phyloP scores from a whole-genome alignment of 2,888 invertebrate genomes.

The Euzophera pinguis region DNA sequence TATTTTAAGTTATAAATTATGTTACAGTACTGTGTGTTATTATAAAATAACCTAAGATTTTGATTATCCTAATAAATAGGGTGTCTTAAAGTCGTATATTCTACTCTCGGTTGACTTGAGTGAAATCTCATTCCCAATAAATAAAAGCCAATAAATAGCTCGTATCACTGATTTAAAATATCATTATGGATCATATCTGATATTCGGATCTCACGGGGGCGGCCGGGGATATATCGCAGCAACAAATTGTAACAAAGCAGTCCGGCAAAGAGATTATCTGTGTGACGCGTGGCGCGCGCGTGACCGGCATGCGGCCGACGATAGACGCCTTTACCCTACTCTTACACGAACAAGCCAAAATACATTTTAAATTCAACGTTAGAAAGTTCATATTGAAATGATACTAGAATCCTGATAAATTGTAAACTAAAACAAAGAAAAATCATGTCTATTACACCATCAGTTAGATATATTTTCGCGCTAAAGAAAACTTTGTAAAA shows the following conservation, averaged over 20 bases:
- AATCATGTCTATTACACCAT: constrained; percentile 31
- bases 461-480: constrained; percentile 29
- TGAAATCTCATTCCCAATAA: constrained; percentile 21
- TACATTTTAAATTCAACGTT: constrained; percentile 12
- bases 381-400: constrained; percentile 21
- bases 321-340: constrained; percentile 57
- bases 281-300: constrained; percentile 70
- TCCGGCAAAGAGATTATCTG: constrained; percentile 74
- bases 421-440: constrained; percentile 27
- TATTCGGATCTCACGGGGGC: constrained; percentile 61
- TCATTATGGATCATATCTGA: constrained; percentile 74
- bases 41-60: no score
- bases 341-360: constrained; percentile 23
- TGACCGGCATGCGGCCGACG: constrained; percentile 62
- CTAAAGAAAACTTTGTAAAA: constrained; percentile 27
- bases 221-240: constrained; percentile 50
- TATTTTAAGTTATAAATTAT: no score
- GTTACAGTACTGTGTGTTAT: no score
- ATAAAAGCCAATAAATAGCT: constrained; percentile 50
- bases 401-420: constrained; percentile 21
- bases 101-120: background rate
- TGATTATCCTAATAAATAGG: no score
- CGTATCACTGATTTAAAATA: constrained; percentile 73
- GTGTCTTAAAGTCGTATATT: no score
- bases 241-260: constrained; percentile 78